Conservation (phyloP, 1,140 invertebrate genomes). For the Drosophila baimaii region DNA sequence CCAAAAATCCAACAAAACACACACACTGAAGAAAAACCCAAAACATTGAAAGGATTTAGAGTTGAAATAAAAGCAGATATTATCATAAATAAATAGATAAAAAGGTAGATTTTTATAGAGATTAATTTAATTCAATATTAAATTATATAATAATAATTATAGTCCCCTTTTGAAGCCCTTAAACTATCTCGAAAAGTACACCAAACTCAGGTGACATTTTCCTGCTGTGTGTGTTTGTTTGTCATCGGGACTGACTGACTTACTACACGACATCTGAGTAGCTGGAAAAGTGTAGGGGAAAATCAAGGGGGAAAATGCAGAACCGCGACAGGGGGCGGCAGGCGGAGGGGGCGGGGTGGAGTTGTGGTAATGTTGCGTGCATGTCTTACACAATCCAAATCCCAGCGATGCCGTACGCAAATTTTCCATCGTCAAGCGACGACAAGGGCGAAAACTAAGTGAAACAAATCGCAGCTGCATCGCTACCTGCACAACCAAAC, state of each 20-base stretch:
- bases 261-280: slow-evolving; percentile 57
- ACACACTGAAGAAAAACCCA: background rate
- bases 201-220: background rate
- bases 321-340: background rate
- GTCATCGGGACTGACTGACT: slow-evolving; percentile 49
- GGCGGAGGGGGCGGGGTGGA: background rate
- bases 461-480: slow-evolving; percentile 72
- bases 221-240: slow-evolving; percentile 29
- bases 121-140: no score
- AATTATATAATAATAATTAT: background rate
- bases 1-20: slow-evolving; percentile 6
- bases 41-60: no score
- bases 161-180: background rate
- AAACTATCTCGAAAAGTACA: background rate
- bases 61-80: no score
- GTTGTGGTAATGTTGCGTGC: slow-evolving; percentile 76
- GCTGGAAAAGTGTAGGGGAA: slow-evolving; percentile 12
- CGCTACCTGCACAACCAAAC: slow-evolving; percentile 34
- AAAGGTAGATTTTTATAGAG: no score
- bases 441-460: slow-evolving; percentile 52
- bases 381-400: slow-evolving; percentile 80
- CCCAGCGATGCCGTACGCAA: slow-evolving; percentile 64
- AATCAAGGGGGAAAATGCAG: slow-evolving; percentile 4
- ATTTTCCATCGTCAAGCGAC: slow-evolving; percentile 41
- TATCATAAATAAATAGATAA: no score